Conservation (phyloP, 2,797 vertebrate species). For the Oreortyx pictus region DNA sequence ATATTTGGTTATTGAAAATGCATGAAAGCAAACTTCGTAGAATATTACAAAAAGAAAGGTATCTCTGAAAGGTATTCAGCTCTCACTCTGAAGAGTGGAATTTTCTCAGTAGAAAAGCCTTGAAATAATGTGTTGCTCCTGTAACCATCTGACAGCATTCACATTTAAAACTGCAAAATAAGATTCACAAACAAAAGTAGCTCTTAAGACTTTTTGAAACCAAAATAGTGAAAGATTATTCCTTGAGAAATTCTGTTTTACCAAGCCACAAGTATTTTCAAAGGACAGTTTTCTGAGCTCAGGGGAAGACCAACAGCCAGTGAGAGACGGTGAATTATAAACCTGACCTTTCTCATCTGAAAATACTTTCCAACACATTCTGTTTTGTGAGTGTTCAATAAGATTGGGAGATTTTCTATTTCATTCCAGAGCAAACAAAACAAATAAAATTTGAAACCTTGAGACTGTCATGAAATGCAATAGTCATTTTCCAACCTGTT, state of each 20-base stretch:
- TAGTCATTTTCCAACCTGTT: constrained; percentile 60
- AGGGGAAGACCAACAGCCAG: constrained; percentile 6
- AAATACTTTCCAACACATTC: constrained; percentile 35
- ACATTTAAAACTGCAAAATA: background rate
- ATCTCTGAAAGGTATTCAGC: background rate
- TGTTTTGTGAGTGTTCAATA: constrained; percentile 20
- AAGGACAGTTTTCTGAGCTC: background rate
- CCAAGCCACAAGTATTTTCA: background rate
- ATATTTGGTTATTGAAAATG: constrained; percentile 14
- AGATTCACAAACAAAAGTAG: background rate
- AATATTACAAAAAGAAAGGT: background rate
- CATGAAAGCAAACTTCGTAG: background rate
- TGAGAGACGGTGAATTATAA: constrained; percentile 38
- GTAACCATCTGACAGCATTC: background rate
- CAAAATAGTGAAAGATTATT: background rate
- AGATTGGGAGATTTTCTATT: constrained; percentile 25
- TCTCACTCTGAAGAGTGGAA: background rate
- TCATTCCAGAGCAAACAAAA: constrained; percentile 41
- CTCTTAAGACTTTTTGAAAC: background rate
- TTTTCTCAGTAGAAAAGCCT: constrained; percentile 5
- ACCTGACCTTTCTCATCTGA: constrained; percentile 44
- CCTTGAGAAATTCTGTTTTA: constrained; percentile 9
- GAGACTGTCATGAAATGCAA: constrained; percentile 45
- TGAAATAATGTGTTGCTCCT: background rate
- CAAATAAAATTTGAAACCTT: constrained; percentile 64